Base-by-base conservation (phyloP, 1,140 invertebrate genomes). In the Phenacoccus solenopsis region DNA sequence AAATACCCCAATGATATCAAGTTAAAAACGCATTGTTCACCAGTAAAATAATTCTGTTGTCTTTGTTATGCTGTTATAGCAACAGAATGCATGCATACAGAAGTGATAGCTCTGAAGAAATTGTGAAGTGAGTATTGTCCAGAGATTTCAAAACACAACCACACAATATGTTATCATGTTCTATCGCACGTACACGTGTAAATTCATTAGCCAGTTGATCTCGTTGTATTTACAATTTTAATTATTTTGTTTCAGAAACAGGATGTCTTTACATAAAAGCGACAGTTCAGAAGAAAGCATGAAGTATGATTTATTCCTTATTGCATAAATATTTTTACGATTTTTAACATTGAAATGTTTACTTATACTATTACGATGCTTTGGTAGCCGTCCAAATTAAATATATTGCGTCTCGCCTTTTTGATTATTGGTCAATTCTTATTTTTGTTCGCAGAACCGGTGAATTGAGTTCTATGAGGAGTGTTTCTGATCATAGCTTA, bases 401-500 rank as follows among this genome's bases (percentile, higher is more conserved):
- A n/a, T n/a, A n/a, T n/a, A 49, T 49, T 49, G 38, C 38, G 30
- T 32, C 16, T 49, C 20, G 38, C 20, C 38, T 4, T 9, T n/a
- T 9, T 9, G 2, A 5, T 49, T 49, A 16, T n/a, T n/a, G n/a
- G n/a, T 49, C 2, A 49, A 9, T 9, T 49, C 38, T 16, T 16
- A 16, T 49, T 24, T 67, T 67, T 7, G 2, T 67, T 9, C 16
- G 13, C 21, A 67, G 61, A 25, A 27, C 24, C 27, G 21, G 24
- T 3, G 61, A 28, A 67, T 27, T 28, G 10, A 3, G 28, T n/a
- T 38, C 73, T n/a, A 72, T 71, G 27, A 70, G 67, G 13, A 74
- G 74, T 71, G 70, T 67, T 67, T 75, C 74, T 61, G 79, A 79
- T 30, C 77, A 80, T 24, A 81, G 80, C 72, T 77, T 82, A 67